These are phyloP conservation scores for Okapia johnstoni DNA, from an alignment of 2,113 vertebrate genomes.

Conservation along the genomic window DNA sequence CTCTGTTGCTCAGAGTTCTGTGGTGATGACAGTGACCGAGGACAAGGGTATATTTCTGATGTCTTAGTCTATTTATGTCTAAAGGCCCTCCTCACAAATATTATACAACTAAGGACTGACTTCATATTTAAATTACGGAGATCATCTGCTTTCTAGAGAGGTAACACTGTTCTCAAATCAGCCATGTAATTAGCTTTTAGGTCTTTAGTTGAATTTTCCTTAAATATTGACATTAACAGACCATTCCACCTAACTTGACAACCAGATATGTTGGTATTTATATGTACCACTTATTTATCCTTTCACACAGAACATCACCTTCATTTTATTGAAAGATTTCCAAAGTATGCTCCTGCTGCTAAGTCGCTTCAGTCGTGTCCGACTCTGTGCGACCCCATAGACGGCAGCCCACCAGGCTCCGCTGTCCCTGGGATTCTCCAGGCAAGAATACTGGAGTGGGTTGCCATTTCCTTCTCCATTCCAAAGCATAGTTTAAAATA, in stretches of 20 bases:
- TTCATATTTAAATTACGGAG: neutral
- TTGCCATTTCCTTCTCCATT: neutral
- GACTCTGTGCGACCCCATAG: too few species aligned
- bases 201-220: neutral
- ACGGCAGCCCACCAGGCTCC: too few species aligned
- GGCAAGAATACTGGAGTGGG: too few species aligned
- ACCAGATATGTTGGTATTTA: neutral
- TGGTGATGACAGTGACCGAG: neutral
- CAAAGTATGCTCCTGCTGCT: neutral
- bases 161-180: neutral
- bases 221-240: neutral
- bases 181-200: neutral
- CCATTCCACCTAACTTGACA: neutral
- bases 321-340: neutral
- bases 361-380: too few species aligned
- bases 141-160: neutral
- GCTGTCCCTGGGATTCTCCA: too few species aligned
- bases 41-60: neutral
- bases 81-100: neutral
- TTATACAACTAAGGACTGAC: neutral
- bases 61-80: neutral
- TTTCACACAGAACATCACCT: neutral
- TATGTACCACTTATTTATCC: neutral
- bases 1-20: neutral
- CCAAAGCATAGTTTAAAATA: neutral